Base-by-base conservation (phyloP, 2,888 invertebrate species). In the Pseudolycoriella hygida region DNA sequence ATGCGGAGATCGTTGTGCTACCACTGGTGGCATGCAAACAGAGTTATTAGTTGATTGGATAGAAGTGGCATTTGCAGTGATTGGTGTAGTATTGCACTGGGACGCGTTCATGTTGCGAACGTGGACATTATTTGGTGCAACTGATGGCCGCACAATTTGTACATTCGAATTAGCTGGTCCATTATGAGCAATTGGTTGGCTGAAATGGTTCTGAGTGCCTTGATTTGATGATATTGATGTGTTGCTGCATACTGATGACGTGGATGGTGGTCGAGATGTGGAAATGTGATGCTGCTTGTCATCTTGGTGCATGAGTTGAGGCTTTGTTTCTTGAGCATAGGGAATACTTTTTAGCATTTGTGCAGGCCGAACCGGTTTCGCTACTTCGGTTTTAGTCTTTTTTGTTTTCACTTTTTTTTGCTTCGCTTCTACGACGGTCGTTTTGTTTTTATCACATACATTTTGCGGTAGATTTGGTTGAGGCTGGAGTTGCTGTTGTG, bases 381-480 rank as follows among this genome's bases (percentile, higher is more conserved):
- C 15, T 34, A 34, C 11, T 34, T 34, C 34, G 4, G 34, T 5
- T 34, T 34, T 34, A 14, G 15, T 34, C 15, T 34, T 34, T 14
- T 34, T 34, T 12, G 34, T 34, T 34, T 34, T 34, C 12, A 12
- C 15, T 14, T 14, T 34, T 12, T 34, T 34, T 14, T 12, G 34
- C 11, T 34, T 34, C 12, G 12, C 5, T 34, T 14, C 34, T 14
- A 34, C 15, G 25, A 25, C 25, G 25, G 25, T 25, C 4, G 25
- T 25, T 25, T 25, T 25, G 8, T 25, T 25, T 25, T 25, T 25
- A 25, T 25, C 25, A 25, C 25, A 25, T 34, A 34, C n/a, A 14
- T 5, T 34, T 34, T 34, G 46, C 11, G 30, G 17, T 30, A 15
- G 15, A 31, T 42, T 42, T 31, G 11, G 8, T 40, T 60, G 60